Base-by-base conservation (phyloP, 2,888 invertebrate genomes). In the Diploptera punctata region DNA sequence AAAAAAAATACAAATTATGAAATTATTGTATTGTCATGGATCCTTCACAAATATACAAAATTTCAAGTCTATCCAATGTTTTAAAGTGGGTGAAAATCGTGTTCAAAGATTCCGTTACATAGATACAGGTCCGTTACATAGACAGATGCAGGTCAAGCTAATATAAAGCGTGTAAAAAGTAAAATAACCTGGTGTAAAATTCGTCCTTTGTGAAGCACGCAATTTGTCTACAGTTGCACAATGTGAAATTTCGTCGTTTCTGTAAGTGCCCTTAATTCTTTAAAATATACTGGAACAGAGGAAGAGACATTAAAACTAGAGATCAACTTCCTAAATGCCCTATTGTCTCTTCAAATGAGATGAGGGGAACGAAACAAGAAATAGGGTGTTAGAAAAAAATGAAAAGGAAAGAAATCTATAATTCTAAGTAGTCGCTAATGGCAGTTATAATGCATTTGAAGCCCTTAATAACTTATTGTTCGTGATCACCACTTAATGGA, bases 381-480 rank as follows among this genome's bases (percentile, higher is more conserved):
- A 57, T 29, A 57, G 29, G 29, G 29, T 26, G 57, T 29, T 29
- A 29, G 29, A 13, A 29, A 57, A 57, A 57, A 29, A 1, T 5
- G 47, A 10, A 38, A 29, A 38, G 38, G 19, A 38, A 21, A 61
- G 38, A 29, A 65, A 65, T 65, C 47, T 47, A 47, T 47, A 65
- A 44, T 65, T 65, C 47, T 65, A 65, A 65, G 65, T 65, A 65
- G 24, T 43, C 10, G 26, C 65, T 65, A 65, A 65, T 65, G 65
- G 29, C 65, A 65, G 44, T 26, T 26, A 65, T 26, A 65, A 47
- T 65, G 29, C 47, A 10, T 47, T 19, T 69, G 24, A 21, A 43
- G 5, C 67, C 57, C 38, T 67, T 71, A 71, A 71, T 57, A 67
- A 71, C 70, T 70, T 61, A 70, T 65, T 70, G 52, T 70, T 47